Evolutionary conservation across 2,888 invertebrate genomes (phyloP).

Genomic region (Melipona bicolor): DNA sequence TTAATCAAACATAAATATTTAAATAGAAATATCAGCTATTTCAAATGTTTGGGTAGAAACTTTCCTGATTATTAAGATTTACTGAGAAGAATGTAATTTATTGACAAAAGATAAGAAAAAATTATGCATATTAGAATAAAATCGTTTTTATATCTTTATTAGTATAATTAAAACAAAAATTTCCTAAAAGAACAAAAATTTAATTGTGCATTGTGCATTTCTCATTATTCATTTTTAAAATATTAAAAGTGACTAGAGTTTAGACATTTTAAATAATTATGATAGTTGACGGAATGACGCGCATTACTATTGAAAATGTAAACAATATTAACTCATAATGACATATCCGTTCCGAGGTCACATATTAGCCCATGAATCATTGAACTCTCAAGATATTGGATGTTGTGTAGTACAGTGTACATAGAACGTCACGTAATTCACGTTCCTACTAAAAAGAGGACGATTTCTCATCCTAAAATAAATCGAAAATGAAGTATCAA

Average conservation of each 20-base stretch:
- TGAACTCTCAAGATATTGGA: slow-evolving; percentile 32
- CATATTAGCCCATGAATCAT: slow-evolving; percentile 19
- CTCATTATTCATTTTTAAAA: neutral
- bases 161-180: neutral
- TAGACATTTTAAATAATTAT: neutral
- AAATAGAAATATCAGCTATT: neutral
- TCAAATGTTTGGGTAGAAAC: neutral
- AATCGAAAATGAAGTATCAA: slow-evolving; percentile 3
- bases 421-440: slow-evolving; percentile 6
- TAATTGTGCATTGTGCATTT: neutral
- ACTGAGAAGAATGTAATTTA: neutral
- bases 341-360: slow-evolving; percentile 11
- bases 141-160: neutral
- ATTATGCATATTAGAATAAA: neutral
- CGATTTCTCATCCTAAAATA: slow-evolving; percentile 20
- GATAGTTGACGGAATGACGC: neutral
- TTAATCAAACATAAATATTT: neutral
- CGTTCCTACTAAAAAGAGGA: slow-evolving; percentile 25
- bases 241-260: neutral
- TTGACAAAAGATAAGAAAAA: neutral
- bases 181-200: neutral
- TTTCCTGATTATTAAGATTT: neutral
- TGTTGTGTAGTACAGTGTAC: slow-evolving; percentile 6
- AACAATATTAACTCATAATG: slow-evolving; percentile 12
- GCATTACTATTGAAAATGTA: neutral